These are phyloP conservation scores for Eudemis profundana DNA, from an alignment of 2,888 invertebrate genomes.

Conservation along the genomic window DNA sequence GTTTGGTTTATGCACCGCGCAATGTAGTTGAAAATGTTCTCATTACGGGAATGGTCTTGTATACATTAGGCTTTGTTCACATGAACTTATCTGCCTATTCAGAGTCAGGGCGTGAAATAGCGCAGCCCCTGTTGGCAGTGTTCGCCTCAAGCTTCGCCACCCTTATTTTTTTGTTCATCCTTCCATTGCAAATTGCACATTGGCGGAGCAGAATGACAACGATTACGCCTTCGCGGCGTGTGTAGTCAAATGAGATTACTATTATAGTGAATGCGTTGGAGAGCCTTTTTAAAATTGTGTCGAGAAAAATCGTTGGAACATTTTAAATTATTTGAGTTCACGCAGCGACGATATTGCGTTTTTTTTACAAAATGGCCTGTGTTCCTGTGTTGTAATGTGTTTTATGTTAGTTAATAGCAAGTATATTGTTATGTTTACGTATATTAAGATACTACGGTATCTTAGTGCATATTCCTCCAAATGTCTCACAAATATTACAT, in stretches of 20 bases:
- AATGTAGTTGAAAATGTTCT: constrained; percentile 3
- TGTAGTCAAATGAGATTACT: constrained; percentile 39
- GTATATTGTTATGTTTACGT: too few relatives aligned
- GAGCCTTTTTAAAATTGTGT: constrained; percentile 31
- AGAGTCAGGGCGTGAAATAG: constrained; percentile 65
- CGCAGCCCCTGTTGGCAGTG: constrained; percentile 52
- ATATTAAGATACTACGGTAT: too few relatives aligned
- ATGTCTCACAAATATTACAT: too few relatives aligned
- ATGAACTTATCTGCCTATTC: constrained; percentile 63
- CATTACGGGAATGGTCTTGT: neutral
- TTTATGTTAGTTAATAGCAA: too few relatives aligned
- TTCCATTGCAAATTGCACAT: constrained; percentile 60
- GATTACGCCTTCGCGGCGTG: constrained; percentile 47
- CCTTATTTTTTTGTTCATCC: constrained; percentile 64
- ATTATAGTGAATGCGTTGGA: constrained; percentile 35
- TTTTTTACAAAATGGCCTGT: too few relatives aligned
- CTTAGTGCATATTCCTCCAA: too few relatives aligned
- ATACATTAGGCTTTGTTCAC: constrained; percentile 57
- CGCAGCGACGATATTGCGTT: neutral
- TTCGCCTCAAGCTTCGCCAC: constrained; percentile 62
- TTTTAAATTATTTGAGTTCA: constrained; percentile 1
- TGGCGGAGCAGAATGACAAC: constrained; percentile 51
- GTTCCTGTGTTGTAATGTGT: too few relatives aligned
- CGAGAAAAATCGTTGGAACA: neutral
- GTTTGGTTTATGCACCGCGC: neutral